Evolutionary conservation across 2,113 vertebrate genomes (phyloP).

Genomic region (Prolemur simus): DNA sequence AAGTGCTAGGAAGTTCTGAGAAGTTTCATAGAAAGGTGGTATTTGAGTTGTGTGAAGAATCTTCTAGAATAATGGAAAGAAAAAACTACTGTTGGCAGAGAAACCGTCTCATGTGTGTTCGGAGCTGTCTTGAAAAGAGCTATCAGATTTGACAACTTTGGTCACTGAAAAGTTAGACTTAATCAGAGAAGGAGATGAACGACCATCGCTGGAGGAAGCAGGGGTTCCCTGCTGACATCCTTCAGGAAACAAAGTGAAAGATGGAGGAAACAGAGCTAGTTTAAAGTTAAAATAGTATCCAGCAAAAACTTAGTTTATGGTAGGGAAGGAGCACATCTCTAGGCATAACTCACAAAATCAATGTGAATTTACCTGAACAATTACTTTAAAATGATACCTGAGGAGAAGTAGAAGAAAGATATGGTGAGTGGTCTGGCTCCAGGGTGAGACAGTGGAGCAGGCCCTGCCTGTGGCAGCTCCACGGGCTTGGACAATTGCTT

Average conservation of each 20-base stretch:
- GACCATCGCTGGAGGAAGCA: not conserved
- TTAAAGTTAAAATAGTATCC: not conserved
- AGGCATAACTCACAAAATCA: not conserved
- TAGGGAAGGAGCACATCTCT: not conserved
- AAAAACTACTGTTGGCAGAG: not conserved
- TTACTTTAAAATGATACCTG: not conserved
- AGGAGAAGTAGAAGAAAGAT: not conserved
- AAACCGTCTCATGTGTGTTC: not conserved
- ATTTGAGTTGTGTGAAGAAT: not conserved
- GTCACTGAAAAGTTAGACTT: not conserved
- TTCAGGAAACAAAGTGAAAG: not conserved
- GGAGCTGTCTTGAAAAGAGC: not conserved
- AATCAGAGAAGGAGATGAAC: not conserved
- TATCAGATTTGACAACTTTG: not conserved
- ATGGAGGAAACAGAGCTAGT: not conserved
- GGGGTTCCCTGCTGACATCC: not conserved
- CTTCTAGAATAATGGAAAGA: not conserved
- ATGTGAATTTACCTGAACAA: not conserved
- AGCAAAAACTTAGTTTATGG: not conserved
- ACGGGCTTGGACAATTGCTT: not conserved
- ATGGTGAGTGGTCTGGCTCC: fast-evolving
- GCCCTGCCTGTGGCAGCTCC: fast-evolving
- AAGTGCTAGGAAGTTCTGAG: not conserved
- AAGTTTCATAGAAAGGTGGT: not conserved
- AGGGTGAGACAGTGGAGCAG: fast-evolving